Evolutionary conservation across 2,113 vertebrate species (phyloP).

Genomic region (Rhea pennata): DNA sequence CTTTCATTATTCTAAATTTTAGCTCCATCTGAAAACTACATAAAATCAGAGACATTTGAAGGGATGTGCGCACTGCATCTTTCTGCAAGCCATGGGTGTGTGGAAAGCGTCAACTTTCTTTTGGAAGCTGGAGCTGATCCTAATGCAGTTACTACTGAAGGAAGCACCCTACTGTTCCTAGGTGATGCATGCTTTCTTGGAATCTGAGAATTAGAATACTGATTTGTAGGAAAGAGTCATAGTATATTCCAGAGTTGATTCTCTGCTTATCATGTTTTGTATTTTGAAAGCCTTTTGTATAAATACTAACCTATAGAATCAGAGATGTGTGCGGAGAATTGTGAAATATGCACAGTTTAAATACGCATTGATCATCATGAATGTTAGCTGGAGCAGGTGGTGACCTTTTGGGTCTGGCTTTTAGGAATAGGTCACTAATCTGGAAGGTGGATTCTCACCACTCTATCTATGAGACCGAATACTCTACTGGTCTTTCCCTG

Average conservation of each 20-base stretch:
- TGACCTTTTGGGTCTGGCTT: too few species aligned
- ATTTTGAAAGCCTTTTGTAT: not conserved
- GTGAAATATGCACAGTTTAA: too few species aligned
- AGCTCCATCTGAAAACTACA: constrained; percentile 76
- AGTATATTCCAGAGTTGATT: not conserved
- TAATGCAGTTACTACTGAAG: constrained; percentile 83
- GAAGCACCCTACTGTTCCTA: constrained; percentile 87
- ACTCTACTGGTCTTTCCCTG: not conserved
- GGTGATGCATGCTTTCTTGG: constrained; percentile 72
- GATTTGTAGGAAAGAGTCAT: not conserved
- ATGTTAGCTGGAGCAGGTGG: too few species aligned
- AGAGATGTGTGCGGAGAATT: not conserved
- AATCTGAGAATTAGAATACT: not conserved
- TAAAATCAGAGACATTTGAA: constrained; percentile 86
- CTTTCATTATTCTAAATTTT: not conserved
- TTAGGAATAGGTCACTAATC: too few species aligned
- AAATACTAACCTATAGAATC: not conserved
- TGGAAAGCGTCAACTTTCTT: constrained; percentile 77
- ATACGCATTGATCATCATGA: too few species aligned
- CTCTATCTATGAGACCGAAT: not conserved
- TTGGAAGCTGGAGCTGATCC: constrained; percentile 82
- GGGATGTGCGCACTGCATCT: constrained; percentile 87
- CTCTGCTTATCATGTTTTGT: not conserved
- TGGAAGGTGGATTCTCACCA: too few species aligned
- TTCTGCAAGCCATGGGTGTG: constrained; percentile 81